Conservation (phyloP, 2,797 vertebrate genomes). For the Poecilia velifera region DNA sequence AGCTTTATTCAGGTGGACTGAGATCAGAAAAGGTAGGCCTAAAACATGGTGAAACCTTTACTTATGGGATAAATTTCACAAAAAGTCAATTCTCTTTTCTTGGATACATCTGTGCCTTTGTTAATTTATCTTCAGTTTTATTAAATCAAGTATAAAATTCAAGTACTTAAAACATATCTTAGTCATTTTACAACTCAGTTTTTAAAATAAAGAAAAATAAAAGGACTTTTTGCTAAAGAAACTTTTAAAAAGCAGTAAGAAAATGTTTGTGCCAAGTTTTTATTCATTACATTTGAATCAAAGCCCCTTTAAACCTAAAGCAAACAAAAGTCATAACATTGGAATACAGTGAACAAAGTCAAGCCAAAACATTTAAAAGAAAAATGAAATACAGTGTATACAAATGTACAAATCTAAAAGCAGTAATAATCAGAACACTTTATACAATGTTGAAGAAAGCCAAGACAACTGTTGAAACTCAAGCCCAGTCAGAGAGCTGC, state of each 20-base stretch:
- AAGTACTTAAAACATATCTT: neutral
- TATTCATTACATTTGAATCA: conserved; percentile 87
- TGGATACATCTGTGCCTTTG: neutral
- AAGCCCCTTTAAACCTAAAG: conserved; percentile 90
- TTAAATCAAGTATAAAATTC: neutral
- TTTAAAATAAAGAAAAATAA: neutral
- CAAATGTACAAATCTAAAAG: conserved; percentile 82
- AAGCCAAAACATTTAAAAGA: conserved; percentile 62
- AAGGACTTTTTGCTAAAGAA: neutral
- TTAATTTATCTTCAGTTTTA: neutral
- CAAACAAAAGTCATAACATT: conserved; percentile 86
- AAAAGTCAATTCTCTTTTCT: neutral
- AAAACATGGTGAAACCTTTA: neutral
- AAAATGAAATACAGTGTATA: conserved; percentile 92
- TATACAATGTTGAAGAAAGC: conserved; percentile 84
- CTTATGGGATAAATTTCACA: neutral
- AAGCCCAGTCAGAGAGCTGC: conserved; percentile 56
- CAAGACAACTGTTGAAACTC: conserved; percentile 72
- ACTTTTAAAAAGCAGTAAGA: neutral
- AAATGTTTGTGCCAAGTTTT: conserved; percentile 86
- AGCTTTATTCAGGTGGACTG: neutral
- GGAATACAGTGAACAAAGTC: conserved; percentile 85
- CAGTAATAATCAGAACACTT: conserved; percentile 80
- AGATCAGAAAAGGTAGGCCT: neutral
- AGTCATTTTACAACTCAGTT: neutral